phyloP scores from a whole-genome alignment of 2,888 invertebrate genomes.

The Cryptophagus acutangulus region DNA sequence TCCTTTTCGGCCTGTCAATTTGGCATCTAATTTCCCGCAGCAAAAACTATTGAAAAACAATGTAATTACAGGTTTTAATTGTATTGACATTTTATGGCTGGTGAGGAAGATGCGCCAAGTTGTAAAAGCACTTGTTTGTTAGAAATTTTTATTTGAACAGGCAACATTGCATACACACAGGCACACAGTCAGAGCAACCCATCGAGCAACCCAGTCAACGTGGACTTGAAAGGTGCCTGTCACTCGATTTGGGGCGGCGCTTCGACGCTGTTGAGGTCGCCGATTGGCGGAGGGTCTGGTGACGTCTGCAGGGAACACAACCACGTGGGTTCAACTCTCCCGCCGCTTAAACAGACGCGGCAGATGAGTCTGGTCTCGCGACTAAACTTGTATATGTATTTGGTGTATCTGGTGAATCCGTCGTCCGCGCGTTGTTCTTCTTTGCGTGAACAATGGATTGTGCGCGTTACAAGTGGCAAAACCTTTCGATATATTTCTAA shows the following conservation, averaged over 20 bases:
- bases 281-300: conserved; percentile 28
- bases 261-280: neutral
- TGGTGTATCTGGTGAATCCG: conserved; percentile 17
- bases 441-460: conserved; percentile 38
- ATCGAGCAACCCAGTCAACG: conserved; percentile 39
- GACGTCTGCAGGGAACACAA: conserved; percentile 40
- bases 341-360: conserved; percentile 34
- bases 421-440: conserved; percentile 24
- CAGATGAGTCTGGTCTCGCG: conserved; percentile 36
- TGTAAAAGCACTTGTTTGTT: conserved; percentile 21
- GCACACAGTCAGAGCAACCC: no score
- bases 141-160: conserved; percentile 25
- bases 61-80: conserved; percentile 7
- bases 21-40: neutral
- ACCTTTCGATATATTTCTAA: conserved; percentile 27
- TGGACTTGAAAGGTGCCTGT: conserved; percentile 40
- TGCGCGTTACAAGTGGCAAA: conserved; percentile 35
- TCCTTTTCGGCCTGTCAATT: neutral
- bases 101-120: conserved; percentile 12
- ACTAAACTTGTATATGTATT: conserved; percentile 29
- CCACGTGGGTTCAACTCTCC: conserved; percentile 41
- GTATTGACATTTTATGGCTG: conserved; percentile 8
- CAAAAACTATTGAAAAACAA: conserved; percentile 1
- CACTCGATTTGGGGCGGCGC: conserved; percentile 30
- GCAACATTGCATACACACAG: conserved; percentile 24